Evolutionary conservation across 1,140 invertebrate genomes (phyloP).

Genomic region (Aplysia californica): DNA sequence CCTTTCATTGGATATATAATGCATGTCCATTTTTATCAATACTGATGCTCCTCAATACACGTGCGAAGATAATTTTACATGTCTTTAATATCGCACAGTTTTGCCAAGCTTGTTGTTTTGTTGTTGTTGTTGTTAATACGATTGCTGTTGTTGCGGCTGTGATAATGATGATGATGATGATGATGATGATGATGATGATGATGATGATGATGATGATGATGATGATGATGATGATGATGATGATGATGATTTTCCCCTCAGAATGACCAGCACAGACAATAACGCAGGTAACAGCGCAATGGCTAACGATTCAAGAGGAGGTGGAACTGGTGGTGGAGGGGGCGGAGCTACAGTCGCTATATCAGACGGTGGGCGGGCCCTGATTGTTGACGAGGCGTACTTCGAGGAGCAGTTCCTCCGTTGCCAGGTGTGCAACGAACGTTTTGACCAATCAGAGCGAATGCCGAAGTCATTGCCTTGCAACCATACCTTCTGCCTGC

Average conservation of each 20-base stretch:
- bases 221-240: background rate
- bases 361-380: constrained; percentile 35
- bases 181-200: constrained; percentile 4
- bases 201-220: background rate
- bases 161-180: constrained; percentile 4
- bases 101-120: too few relatives aligned
- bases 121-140: too few relatives aligned
- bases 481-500: constrained; percentile 60
- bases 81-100: too few relatives aligned
- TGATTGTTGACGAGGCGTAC: constrained; percentile 56
- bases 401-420: constrained; percentile 62
- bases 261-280: background rate
- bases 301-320: background rate
- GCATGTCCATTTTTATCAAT: too few relatives aligned
- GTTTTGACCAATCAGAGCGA: constrained; percentile 49
- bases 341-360: background rate
- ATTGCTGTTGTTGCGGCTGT: background rate
- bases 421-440: constrained; percentile 57
- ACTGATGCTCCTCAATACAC: too few relatives aligned
- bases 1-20: too few relatives aligned
- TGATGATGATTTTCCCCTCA: background rate
- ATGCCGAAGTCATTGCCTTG: constrained; percentile 57
- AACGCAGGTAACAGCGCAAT: background rate
- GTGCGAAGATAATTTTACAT: too few relatives aligned
- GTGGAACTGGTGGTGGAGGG: background rate